Evolutionary conservation across 2,113 vertebrate species (phyloP).

Genomic region (Uropsilus gracilis): DNA sequence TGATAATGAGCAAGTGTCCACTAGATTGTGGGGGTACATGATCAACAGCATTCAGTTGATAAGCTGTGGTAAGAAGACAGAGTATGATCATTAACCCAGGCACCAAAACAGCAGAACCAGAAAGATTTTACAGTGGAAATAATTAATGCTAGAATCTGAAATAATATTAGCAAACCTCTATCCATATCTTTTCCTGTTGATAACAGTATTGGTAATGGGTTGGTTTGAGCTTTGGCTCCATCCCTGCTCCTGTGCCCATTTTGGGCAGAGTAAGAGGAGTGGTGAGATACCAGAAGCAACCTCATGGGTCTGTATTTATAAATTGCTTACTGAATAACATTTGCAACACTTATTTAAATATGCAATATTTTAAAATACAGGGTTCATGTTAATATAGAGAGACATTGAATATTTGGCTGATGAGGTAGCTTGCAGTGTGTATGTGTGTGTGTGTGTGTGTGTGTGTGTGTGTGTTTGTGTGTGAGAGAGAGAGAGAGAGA

Average conservation of each 20-base stretch:
- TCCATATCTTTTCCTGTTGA: not conserved
- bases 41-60: not conserved
- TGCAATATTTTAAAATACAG: not conserved
- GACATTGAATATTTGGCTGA: not conserved
- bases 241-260: not conserved
- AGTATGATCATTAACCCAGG: not conserved
- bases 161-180: not conserved
- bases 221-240: not conserved
- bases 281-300: not conserved
- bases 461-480: too few relatives aligned
- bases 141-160: not conserved
- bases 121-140: not conserved
- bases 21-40: not conserved
- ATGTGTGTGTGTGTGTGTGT: not conserved
- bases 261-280: fast-evolving
- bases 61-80: not conserved
- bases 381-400: not conserved
- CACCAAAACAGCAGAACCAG: not conserved
- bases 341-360: not conserved
- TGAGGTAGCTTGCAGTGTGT: not conserved
- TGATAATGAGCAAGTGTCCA: not conserved
- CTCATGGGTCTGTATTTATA: not conserved
- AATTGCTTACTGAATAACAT: not conserved
- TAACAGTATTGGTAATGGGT: not conserved
- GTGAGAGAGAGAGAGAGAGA: too few relatives aligned